Conservation (phyloP, 2,113 vertebrate species). For the Haemorhous mexicanus region DNA sequence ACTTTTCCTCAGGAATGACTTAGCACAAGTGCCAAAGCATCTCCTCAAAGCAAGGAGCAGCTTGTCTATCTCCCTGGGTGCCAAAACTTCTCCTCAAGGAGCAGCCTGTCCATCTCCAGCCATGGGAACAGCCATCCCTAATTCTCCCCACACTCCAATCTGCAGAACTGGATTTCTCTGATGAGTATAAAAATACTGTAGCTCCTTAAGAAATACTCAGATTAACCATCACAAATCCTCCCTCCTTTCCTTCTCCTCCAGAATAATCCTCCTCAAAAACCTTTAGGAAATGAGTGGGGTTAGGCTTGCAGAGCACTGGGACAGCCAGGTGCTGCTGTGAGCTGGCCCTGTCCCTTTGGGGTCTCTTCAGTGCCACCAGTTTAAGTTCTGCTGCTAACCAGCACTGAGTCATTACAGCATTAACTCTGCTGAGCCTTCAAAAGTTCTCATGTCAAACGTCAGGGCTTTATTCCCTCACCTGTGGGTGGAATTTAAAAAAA, state of each 20-base stretch:
- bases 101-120: neutral
- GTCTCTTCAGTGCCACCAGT: neutral
- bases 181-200: neutral
- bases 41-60: neutral
- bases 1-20: neutral
- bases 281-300: neutral
- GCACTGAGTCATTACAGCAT: neutral
- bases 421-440: neutral
- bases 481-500: neutral
- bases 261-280: neutral
- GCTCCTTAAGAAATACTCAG: neutral
- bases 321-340: neutral
- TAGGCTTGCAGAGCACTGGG: neutral
- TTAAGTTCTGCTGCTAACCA: neutral
- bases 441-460: neutral
- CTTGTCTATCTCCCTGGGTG: fast-evolving
- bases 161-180: neutral
- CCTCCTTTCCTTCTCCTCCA: neutral
- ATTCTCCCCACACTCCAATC: neutral
- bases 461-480: neutral
- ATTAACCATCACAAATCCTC: neutral
- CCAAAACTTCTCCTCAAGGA: neutral
- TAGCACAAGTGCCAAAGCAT: fast-evolving
- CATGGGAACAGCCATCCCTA: neutral
- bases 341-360: neutral